Conservation (phyloP, 2,888 invertebrate genomes). For the Clusia tigrina region DNA sequence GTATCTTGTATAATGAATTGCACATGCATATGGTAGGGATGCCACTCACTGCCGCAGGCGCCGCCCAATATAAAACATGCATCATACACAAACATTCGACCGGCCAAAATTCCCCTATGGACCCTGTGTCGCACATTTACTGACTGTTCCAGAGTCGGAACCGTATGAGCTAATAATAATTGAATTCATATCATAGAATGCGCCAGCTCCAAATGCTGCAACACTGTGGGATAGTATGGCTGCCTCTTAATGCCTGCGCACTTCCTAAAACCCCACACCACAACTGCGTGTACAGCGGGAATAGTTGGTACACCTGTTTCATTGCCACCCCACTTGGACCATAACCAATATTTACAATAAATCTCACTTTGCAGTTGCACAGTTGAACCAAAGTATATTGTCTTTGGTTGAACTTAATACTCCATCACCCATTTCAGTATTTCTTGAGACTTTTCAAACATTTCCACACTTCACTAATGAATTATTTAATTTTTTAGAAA, state of each 20-base stretch:
- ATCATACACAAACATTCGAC: constrained; percentile 66
- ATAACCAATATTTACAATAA: constrained; percentile 23
- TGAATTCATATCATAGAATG: constrained; percentile 83
- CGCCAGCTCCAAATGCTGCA: constrained; percentile 84
- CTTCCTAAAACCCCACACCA: constrained; percentile 65
- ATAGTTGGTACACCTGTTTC: constrained; percentile 19
- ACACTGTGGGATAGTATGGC: constrained; percentile 85
- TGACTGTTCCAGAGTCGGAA: constrained; percentile 79
- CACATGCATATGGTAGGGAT: constrained; percentile 79
- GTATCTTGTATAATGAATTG: constrained; percentile 84
- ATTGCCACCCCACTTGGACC: neutral
- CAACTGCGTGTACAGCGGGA: constrained; percentile 62
- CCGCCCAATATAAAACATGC: constrained; percentile 87
- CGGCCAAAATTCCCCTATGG: constrained; percentile 55
- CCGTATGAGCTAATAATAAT: constrained; percentile 86
- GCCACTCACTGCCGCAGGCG: constrained; percentile 79
- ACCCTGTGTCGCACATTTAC: constrained; percentile 63
- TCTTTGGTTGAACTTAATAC: too few species aligned
- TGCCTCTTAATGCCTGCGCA: constrained; percentile 72
- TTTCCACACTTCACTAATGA: too few species aligned
- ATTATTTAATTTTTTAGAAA: neutral
- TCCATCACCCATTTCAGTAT: neutral
- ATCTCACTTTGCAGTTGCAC: neutral
- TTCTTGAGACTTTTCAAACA: too few species aligned
- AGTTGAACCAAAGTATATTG: too few species aligned